Conservation (phyloP, 92 coral and sea anemone genomes). For the Nematostella vectensis region DNA sequence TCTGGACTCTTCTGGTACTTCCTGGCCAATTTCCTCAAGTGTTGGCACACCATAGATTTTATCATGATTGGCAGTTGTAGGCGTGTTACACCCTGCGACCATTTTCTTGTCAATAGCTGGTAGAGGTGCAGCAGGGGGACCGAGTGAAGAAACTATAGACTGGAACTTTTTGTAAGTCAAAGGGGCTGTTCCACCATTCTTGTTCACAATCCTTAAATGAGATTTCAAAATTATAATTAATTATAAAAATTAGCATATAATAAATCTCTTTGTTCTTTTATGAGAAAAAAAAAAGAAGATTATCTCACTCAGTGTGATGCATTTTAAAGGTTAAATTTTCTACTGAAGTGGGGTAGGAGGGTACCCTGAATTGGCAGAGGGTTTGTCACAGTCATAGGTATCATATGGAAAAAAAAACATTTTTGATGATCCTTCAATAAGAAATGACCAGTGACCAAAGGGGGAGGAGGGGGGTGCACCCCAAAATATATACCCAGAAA, state of each 20-base stretch:
- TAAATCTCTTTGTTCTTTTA: conserved; percentile 11
- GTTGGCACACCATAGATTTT: conserved; percentile 30
- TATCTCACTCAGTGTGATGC: background rate
- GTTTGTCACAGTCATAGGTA: no score
- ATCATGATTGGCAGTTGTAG: conserved; percentile 18
- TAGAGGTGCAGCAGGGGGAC: conserved; percentile 35
- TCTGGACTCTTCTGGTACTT: conserved; percentile 28
- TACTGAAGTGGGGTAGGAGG: no score
- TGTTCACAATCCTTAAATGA: conserved; percentile 25
- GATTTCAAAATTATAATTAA: no score
- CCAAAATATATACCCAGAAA: no score
- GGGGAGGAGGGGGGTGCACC: no score
- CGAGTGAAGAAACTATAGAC: conserved; percentile 38
- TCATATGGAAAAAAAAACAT: no score
- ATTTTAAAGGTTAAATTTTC: background rate
- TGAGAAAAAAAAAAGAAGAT: background rate
- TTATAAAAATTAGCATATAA: background rate
- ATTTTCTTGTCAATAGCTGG: conserved; percentile 26
- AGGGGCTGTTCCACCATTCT: conserved; percentile 47
- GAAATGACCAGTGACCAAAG: no score
- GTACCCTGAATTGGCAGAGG: no score
- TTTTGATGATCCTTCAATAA: no score
- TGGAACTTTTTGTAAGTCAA: conserved; percentile 42
- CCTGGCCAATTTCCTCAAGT: conserved; percentile 38
- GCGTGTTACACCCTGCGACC: conserved; percentile 29